phyloP scores from a whole-genome alignment of 2,888 invertebrate species.

The Clunio marinus region DNA sequence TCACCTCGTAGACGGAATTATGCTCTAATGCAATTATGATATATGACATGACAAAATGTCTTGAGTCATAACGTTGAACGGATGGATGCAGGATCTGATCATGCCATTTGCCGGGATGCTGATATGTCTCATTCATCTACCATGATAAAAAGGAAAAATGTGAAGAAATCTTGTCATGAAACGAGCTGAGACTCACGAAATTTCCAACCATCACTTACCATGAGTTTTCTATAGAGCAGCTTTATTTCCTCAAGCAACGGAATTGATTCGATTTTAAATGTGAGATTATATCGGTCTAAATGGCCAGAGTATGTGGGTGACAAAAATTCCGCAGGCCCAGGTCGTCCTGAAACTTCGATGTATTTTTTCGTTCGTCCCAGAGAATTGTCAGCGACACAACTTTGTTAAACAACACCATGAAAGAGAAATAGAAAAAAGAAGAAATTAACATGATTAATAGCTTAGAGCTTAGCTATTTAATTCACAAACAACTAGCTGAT shows the following conservation, averaged over 20 bases:
- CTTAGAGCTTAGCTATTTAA: not conserved
- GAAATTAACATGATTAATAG: constrained; percentile 36
- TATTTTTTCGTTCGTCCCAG: constrained; percentile 56
- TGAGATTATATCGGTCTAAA: constrained; percentile 60
- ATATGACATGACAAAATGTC: constrained; percentile 59
- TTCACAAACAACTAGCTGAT: not conserved
- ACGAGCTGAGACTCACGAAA: not conserved
- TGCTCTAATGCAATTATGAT: constrained; percentile 61
- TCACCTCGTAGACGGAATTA: constrained; percentile 67
- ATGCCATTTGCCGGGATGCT: constrained; percentile 68
- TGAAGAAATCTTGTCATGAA: not conserved
- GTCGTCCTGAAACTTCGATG: constrained; percentile 62
- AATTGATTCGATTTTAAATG: constrained; percentile 64
- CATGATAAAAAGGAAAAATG: constrained; percentile 39
- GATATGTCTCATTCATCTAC: constrained; percentile 68
- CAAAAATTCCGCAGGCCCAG: constrained; percentile 60
- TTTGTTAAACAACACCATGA: constrained; percentile 45
- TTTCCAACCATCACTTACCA: constrained; percentile 51
- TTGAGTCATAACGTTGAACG: constrained; percentile 46
- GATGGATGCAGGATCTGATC: constrained; percentile 53
- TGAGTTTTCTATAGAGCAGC: constrained; percentile 59
- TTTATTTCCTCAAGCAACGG: constrained; percentile 62
- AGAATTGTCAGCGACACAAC: constrained; percentile 56
- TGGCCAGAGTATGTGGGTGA: constrained; percentile 59
- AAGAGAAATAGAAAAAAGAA: constrained; percentile 5